A percentile compares a stretch with the other conserved stretches of the same genome.
Conservation (phyloP, 2,113 vertebrate genomes). For the Callipepla californica region DNA sequence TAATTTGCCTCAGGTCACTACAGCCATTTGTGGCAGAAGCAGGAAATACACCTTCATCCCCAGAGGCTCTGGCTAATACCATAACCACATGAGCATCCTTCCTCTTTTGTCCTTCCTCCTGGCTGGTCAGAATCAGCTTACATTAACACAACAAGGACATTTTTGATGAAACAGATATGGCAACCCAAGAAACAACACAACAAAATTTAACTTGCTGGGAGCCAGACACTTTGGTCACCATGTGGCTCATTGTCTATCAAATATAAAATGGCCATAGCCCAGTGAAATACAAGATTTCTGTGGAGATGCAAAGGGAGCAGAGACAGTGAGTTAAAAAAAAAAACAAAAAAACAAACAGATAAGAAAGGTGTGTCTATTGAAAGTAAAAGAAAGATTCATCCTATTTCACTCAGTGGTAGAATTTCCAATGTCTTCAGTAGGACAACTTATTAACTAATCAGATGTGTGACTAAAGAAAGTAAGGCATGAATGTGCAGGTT, state of each 20-base stretch:
- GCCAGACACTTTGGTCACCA: background rate
- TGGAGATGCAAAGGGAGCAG: background rate
- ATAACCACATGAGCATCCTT: constrained; percentile 58
- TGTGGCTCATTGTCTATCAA: background rate
- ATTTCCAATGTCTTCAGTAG: background rate
- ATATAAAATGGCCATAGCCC: background rate
- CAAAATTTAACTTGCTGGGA: background rate
- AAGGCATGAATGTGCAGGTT: fast-evolving
- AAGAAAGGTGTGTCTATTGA: background rate
- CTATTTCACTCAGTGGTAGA: background rate
- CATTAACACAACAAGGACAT: background rate
- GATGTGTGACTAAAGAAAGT: fast-evolving
- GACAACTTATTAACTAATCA: background rate
- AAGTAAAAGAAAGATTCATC: background rate
- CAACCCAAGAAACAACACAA: background rate
- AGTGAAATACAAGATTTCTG: background rate
- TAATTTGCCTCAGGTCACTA: constrained; percentile 32
- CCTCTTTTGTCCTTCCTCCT: constrained; percentile 66
- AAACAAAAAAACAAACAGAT: background rate
- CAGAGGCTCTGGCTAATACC: constrained; percentile 69
- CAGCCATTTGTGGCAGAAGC: constrained; percentile 46
- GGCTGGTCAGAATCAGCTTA: background rate
- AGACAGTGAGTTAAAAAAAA: background rate
- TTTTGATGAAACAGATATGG: background rate
- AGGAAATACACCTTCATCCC: constrained; percentile 59